Evolutionary conservation across 1,140 invertebrate species (phyloP), one percentile per base, ranked within the genome.

Genomic region (Berghia stephanieae): DNA sequence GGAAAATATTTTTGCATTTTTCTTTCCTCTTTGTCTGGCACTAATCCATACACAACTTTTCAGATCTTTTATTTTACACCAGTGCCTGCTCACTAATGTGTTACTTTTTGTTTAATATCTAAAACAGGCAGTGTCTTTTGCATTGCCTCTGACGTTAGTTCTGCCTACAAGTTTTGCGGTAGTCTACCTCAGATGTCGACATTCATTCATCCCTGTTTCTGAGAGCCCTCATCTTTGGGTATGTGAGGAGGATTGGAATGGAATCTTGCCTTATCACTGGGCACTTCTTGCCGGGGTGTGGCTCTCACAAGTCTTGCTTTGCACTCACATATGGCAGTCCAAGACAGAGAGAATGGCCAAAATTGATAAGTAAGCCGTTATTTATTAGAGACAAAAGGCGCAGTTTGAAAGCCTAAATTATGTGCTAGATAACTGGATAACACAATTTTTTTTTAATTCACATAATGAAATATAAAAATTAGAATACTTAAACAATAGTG

Each of bases 241-340:
- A 3, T 85, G 84, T 44, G 79, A 83, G 4, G 81, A 36, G 34
- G 10, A 10, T 31, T 63, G 57, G 57, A 77, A 75, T 38, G 78
- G 79, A 43, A 60, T 80, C 3, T 69, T 80, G 66, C 31, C 78
- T 21, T 81, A 80, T 34, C 83, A 86, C 71, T 75, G 84, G 24
- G 75, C 81, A 10, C 78, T 97, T 71, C 86, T 86, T 24, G 79
- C 77, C 0, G 70, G 98, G 4, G 97, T 96, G 95, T 90, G 98
- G 44, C 89, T 98, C 4, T 97, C 96, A 0, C 96, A 98, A 89
- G 95, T 96, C 0, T 97, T 96, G 96, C 95, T 99, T n/a, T 96
- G 96, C 0, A 90, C 98, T 55, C 97, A 99, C 85, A 96, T 99
- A 67, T 99, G 97, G 97, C 97, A 94, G 2, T 97, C 98, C 0